Evolutionary conservation across 2,888 invertebrate species (phyloP).

Genomic region (Drosophila yooni): DNA sequence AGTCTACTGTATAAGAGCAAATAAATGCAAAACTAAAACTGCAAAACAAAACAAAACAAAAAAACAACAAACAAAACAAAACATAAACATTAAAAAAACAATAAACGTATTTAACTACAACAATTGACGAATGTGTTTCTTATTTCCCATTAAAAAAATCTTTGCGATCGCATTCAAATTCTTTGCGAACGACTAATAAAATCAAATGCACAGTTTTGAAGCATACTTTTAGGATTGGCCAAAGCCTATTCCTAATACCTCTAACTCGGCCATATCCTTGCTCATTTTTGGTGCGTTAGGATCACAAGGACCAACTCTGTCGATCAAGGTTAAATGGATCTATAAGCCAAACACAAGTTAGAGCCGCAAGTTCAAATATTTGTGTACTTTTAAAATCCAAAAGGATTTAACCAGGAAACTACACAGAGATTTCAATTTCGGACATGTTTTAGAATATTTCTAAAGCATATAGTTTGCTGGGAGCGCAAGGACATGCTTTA

Average conservation of each 20-base stretch:
- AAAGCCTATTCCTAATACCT: not conserved
- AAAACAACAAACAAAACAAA: conserved; percentile 43
- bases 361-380: not conserved
- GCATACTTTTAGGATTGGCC: not conserved
- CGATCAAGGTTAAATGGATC: not conserved
- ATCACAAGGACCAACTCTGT: not conserved
- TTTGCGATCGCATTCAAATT: not conserved
- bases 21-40: conserved; percentile 63
- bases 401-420: not conserved
- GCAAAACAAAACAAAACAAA: conserved; percentile 48
- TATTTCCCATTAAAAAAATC: not conserved
- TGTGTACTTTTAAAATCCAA: not conserved
- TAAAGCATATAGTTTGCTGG: not conserved
- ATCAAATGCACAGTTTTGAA: not conserved
- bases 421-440: not conserved
- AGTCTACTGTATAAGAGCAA: conserved; percentile 74
- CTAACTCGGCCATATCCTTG: not conserved
- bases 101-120: conserved; percentile 80
- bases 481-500: not conserved
- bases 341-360: not conserved
- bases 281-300: not conserved
- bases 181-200: not conserved
- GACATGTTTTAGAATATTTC: not conserved
- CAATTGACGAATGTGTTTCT: conserved; percentile 23
- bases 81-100: conserved; percentile 48